A percentile compares a stretch with the other conserved stretches of the same genome.
Conservation (phyloP, 2,113 vertebrate genomes). For the Oreochromis niloticus region DNA sequence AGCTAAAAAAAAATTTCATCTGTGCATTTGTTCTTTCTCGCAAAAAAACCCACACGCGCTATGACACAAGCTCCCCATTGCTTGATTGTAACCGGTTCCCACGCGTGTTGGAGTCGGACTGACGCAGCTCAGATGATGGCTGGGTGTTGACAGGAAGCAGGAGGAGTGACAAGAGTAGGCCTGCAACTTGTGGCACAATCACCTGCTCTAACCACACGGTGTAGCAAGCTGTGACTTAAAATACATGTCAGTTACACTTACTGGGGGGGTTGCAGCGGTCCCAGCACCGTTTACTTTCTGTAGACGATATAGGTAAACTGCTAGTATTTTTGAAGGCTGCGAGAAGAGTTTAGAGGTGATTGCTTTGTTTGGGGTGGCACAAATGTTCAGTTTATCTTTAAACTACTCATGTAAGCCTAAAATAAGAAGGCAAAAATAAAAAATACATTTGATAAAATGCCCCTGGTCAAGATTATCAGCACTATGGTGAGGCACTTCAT, state of each 20-base stretch:
- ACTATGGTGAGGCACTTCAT: not conserved
- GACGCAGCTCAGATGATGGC: constrained; percentile 6
- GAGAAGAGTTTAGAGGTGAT: not conserved
- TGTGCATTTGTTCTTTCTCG: constrained; percentile 2
- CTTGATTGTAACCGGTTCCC: constrained; percentile 1
- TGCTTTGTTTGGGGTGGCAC: not conserved
- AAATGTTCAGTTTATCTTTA: not conserved
- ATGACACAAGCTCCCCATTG: constrained; percentile 9
- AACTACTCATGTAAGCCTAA: not conserved
- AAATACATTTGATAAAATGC: not conserved
- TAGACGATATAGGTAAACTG: not conserved
- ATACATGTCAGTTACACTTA: not conserved
- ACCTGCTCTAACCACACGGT: not conserved
- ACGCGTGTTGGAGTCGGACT: not conserved
- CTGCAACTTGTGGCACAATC: constrained; percentile 11
- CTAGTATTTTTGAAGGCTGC: not conserved
- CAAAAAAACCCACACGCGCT: constrained; percentile 16
- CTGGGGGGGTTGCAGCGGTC: not conserved
- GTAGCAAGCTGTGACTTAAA: not conserved
- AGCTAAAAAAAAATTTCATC: not conserved
- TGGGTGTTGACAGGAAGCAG: constrained; percentile 4
- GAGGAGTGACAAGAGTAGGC: not conserved
- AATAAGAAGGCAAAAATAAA: not conserved
- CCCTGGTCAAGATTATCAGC: not conserved
- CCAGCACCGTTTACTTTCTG: not conserved